phyloP scores from a whole-genome alignment of 2,797 vertebrate species.

The Chelmon rostratus region DNA sequence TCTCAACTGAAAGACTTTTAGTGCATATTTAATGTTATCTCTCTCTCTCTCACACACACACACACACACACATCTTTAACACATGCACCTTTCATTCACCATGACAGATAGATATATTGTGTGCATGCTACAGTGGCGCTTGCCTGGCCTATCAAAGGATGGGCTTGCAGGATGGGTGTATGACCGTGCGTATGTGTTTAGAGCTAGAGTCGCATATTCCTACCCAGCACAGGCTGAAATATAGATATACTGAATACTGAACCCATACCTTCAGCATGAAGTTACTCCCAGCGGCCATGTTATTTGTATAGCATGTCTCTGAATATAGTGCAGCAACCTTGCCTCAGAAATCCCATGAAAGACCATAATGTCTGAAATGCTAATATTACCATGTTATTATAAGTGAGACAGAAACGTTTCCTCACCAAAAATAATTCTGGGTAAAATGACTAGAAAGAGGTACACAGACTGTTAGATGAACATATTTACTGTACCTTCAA shows the following conservation, averaged over 20 bases:
- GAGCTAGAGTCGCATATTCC: not conserved
- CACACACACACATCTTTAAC: slow-evolving; percentile 24
- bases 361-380: not conserved
- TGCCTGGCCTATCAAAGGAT: not conserved
- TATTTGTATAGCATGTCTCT: not conserved
- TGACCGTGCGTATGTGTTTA: not conserved
- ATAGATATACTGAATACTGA: not conserved
- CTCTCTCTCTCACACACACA: slow-evolving; percentile 12
- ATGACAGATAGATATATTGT: slow-evolving; percentile 59
- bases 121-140: slow-evolving; percentile 32
- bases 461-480: no score
- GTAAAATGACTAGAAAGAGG: not conserved
- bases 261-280: not conserved
- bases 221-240: not conserved
- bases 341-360: not conserved
- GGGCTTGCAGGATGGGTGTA: not conserved
- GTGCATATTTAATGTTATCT: slow-evolving; percentile 64
- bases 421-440: not conserved
- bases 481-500: not conserved
- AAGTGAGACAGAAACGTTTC: not conserved
- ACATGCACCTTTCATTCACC: slow-evolving; percentile 44
- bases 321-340: not conserved
- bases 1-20: slow-evolving; percentile 68
- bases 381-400: not conserved
- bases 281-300: not conserved